These are phyloP conservation scores for Poeciliopsis turrubarensis DNA, from an alignment of 2,113 vertebrate species.

Conservation along the genomic window DNA sequence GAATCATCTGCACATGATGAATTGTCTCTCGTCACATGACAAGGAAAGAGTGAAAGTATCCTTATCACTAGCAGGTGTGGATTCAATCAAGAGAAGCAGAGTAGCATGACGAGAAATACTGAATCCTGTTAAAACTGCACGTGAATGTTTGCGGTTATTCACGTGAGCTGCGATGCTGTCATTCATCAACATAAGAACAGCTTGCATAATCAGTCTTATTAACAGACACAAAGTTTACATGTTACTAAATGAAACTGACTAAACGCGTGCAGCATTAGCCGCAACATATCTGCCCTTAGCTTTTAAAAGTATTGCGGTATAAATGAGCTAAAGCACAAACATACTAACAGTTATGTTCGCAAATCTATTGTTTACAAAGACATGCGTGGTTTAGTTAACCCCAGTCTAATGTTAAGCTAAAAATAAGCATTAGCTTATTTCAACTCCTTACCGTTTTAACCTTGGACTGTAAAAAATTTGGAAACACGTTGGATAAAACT, in stretches of 20 bases:
- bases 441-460: slow-evolving; percentile 71
- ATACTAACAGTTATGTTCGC: not conserved
- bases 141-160: not conserved
- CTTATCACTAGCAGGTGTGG: accelerated
- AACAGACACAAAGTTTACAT: not conserved
- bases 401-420: not conserved
- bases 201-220: not conserved
- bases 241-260: not conserved
- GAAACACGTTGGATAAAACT: slow-evolving; percentile 71
- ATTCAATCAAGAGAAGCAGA: not conserved
- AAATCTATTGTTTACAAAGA: not conserved
- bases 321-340: too few species aligned
- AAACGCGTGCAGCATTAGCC: not conserved
- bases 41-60: slow-evolving; percentile 1
- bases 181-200: not conserved
- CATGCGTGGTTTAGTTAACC: not conserved
- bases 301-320: too few species aligned
- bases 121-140: not conserved
- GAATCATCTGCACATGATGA: slow-evolving; percentile 15
- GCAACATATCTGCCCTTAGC: not conserved
- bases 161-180: not conserved
- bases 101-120: too few species aligned
- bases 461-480: slow-evolving; percentile 55
- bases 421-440: not conserved
- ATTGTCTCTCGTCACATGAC: slow-evolving; percentile 34